Evolutionary conservation across 2,797 vertebrate genomes (phyloP), one percentile per base, ranked within the genome.

Genomic region (Stomatorhinus walkeri): DNA sequence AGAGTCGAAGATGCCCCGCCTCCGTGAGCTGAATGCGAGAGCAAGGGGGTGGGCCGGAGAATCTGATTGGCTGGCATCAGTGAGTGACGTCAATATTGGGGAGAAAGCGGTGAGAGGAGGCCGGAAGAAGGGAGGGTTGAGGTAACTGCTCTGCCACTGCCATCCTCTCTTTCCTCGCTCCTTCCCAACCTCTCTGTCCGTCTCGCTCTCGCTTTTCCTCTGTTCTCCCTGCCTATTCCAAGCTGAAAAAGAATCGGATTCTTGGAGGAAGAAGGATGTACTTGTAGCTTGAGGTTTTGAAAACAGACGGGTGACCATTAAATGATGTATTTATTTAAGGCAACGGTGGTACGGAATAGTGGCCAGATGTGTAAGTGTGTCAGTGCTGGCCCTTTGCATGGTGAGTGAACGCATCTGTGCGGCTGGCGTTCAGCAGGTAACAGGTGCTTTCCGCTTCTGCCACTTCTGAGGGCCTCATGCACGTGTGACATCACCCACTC

Each of bases 41-140:
- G 76, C 92, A 89, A 49, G 87, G 91, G 92, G 92, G 86, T 22
- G 19, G 94, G 92, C 92, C 88, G 6, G 88, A 90, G 0, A 9
- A 40, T 87, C 36, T n/a, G 89, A 96, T 96, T 96, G 94, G 96
- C 87, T 91, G 36, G 68, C 87, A 88, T 89, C 85, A 49, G 22
- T 54, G 85, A 85, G 90, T 96, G 95, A 95, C 92, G 94, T 95
- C 92, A 94, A 92, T 91, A 89, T 87, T 84, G 91, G 90, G 90
- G 88, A 92, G 93, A 88, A 89, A 89, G 92, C 93, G 92, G 93
- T 93, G 93, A 91, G 93, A 93, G 92, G 91, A 87, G 90, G 56
- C 28, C 24, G 68, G 51, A 49, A 87, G 79, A 56, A 24, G 36
- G 79, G 76, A 19, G 51, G 88, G 79, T 22, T 46, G 89, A 51